A percentile compares a stretch with the other conserved stretches of the same genome.
These are phyloP conservation scores for Anoura caudifer DNA, from an alignment of 2,113 vertebrate species.

Conservation along the genomic window DNA sequence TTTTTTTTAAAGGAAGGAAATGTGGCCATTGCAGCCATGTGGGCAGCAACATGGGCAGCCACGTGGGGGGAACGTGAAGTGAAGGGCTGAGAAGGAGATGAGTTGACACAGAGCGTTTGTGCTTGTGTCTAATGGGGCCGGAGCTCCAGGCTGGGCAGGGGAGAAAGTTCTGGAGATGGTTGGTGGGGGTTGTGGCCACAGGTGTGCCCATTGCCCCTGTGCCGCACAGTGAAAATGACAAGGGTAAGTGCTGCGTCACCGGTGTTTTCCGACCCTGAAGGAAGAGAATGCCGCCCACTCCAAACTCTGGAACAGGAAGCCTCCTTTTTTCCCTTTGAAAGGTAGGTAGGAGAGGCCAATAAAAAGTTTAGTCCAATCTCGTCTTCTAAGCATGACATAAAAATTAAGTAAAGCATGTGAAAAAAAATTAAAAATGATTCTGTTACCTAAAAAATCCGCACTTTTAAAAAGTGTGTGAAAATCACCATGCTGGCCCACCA, in stretches of 20 bases:
- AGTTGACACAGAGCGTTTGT: too few relatives aligned
- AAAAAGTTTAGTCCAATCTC: background rate
- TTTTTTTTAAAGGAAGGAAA: too few relatives aligned
- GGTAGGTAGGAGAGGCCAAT: too few relatives aligned
- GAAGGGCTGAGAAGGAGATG: too few relatives aligned
- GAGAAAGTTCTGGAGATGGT: background rate
- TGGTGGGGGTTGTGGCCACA: accelerated
- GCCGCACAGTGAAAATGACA: too few relatives aligned
- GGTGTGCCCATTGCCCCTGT: background rate
- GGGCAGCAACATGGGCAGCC: too few relatives aligned
- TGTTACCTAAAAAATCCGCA: background rate
- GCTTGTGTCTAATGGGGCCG: too few relatives aligned
- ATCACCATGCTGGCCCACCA: too few relatives aligned
- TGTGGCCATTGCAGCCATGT: background rate
- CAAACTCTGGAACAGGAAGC: background rate
- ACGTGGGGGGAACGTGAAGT: too few relatives aligned
- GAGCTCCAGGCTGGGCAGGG: background rate
- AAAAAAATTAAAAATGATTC: background rate
- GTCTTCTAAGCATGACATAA: background rate
- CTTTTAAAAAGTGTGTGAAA: background rate
- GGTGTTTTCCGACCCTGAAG: background rate
- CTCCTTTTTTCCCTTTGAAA: background rate
- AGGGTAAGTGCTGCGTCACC: accelerated
- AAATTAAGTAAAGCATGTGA: background rate
- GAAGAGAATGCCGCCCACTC: too few relatives aligned